Evolutionary conservation across 2,113 vertebrate species (phyloP), one percentile per base, ranked within the genome.

Genomic region (Vireo altiloquus): DNA sequence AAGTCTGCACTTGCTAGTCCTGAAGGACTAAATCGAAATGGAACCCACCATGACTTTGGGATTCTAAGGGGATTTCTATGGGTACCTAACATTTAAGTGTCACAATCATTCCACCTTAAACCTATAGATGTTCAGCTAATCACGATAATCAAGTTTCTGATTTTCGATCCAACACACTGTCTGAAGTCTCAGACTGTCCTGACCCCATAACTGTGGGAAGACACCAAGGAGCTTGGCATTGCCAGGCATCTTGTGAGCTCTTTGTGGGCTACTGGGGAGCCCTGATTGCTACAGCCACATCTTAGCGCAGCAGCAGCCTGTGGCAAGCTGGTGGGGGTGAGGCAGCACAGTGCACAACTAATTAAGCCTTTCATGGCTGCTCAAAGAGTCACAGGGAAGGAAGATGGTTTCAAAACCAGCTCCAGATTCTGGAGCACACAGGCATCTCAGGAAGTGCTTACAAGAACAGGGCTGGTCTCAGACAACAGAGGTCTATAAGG

Each of bases 401-500:
- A 54, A 57, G 56, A 33, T 0, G 1, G 23, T 53, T 75, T 25
- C 47, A 57, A 70, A 82, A 28, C 5, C 25, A 57, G 12, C 15
- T 81, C 24, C 52, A 28, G 49, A 15, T 69, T 74, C 35, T 6
- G 7, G 47, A 70, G 24, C 16, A 74, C 59, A 39, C 30, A 57
- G 57, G 14, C 18, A 15, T 57, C 56, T 84, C 37, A 33, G 19
- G 37, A 77, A 71, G 23, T 16, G 9, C n/a, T 68, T 35, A 13
- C 16, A 52, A 46, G 68, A 68, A 2, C 33, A 35, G 27, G 46
- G 23, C 23, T 68, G 57, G 12, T 71, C 44, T 85, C 71, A 50
- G 31, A 10, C 56, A 20, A 0, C 0, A 0, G 57, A 42, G 35
- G 21, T 54, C 64, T 56, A 0, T 13, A 60, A 39, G 35, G 35